A percentile compares a stretch with the other conserved stretches of the same genome.
Evolutionary conservation across 2,113 vertebrate genomes (phyloP).

Genomic region (Addax nasomaculatus): DNA sequence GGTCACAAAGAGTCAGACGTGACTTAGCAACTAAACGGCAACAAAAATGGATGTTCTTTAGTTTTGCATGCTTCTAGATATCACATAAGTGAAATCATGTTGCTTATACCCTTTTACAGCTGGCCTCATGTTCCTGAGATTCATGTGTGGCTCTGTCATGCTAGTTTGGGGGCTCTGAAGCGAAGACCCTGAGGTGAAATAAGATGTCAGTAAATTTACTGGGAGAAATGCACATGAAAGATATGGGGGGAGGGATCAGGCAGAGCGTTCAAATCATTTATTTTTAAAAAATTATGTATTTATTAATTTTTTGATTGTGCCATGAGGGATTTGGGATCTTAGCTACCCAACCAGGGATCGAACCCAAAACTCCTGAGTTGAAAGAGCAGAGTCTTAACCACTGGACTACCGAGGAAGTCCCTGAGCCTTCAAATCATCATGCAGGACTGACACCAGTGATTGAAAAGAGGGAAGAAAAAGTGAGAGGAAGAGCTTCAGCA

Average conservation of each 20-base stretch:
- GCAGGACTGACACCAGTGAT: neutral
- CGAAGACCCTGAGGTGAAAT: neutral
- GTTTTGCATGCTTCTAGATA: neutral
- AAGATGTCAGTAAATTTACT: neutral
- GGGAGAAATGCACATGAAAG: neutral
- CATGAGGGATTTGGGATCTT: neutral
- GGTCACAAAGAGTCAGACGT: neutral
- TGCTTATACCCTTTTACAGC: neutral
- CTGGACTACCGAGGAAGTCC: neutral
- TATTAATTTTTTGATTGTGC: neutral
- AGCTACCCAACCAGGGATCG: neutral
- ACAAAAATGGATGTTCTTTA: neutral
- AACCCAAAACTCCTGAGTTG: neutral
- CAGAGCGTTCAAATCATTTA: neutral
- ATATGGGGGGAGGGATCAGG: neutral
- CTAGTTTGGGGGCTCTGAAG: neutral
- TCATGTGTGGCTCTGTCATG: neutral
- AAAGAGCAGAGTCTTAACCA: neutral
- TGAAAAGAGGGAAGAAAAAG: neutral
- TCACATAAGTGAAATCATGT: neutral
- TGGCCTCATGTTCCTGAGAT: neutral
- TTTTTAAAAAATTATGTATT: neutral
- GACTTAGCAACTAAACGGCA: rapidly evolving
- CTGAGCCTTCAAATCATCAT: neutral
- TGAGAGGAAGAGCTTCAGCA: neutral